Evolutionary conservation across 2,797 vertebrate species (phyloP).

Genomic region (Tenualosa thibaudeaui): DNA sequence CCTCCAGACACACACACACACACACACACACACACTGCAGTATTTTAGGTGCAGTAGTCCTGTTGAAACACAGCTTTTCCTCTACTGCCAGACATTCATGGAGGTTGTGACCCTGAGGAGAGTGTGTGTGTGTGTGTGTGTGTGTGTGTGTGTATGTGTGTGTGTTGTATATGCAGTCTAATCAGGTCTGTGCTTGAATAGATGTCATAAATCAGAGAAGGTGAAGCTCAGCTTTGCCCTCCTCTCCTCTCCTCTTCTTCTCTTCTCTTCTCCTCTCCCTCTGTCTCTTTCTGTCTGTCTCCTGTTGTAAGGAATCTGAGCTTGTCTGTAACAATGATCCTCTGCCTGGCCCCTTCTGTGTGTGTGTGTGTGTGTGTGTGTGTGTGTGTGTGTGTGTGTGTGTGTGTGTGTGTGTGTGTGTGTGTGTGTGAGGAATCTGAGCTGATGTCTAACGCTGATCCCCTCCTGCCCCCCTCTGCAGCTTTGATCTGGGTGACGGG

Average conservation of each 20-base stretch:
- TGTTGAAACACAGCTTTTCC: neutral
- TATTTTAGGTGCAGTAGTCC: neutral
- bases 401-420: neutral
- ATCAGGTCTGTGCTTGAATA: conserved; percentile 34
- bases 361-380: too few relatives aligned
- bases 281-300: neutral
- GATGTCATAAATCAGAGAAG: conserved; percentile 37
- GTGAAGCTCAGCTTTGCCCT: conserved; percentile 34
- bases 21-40: too few relatives aligned
- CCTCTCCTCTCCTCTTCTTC: neutral
- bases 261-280: conserved; percentile 15
- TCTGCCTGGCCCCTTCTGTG: conserved; percentile 1
- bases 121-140: neutral
- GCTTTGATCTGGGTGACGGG: conserved; percentile 50
- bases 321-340: conserved; percentile 46
- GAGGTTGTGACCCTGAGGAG: neutral
- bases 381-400: neutral
- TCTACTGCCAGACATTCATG: neutral
- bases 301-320: neutral
- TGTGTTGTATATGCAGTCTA: neutral
- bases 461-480: conserved; percentile 26
- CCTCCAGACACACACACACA: neutral
- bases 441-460: conserved; percentile 46
- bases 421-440: conserved; percentile 44
- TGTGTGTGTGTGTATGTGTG: neutral